Base-by-base conservation (phyloP, 2,888 invertebrate species). In the Silvanus unidentatus region DNA sequence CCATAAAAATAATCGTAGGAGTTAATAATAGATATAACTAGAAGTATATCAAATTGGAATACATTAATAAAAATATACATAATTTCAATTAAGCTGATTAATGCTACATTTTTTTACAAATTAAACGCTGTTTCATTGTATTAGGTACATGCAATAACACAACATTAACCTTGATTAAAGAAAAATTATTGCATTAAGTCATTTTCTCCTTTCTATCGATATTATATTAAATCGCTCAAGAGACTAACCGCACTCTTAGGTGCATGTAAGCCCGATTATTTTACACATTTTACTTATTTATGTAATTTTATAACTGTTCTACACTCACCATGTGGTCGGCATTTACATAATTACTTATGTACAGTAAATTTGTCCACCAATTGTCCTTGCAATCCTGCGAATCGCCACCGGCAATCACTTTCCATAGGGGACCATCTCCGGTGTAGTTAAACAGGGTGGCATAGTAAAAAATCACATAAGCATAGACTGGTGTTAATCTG, bases 331-430 rank as follows among this genome's bases (percentile, higher is more conserved):
- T 76, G 57, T 78, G 72, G 39, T 78, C 73, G 1, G 71, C 71
- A 52, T 78, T 75, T 2, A 80, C 64, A 50, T 81, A 81, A 59
- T 82, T 82, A 60, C 69, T 77, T 27, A 82, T 59, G 73, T 81
- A 81, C 1, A 82, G 66, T 0, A 82, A 57, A 58, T 76, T 80
- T 1, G 77, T 63, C 82, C 82, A 82, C 81, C 82, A 82, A 59
- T 79, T 80, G 43, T 74, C 68, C 29, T 73, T 68, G 53, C 83
- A 83, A 14, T 73, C 71, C 1, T 62, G 68, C 0, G 74, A 73
- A 48, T 82, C 80, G 1, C 58, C 66, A 0, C 71, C 70, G 6
- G 77, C 67, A 1, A 75, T 69, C 1, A 73, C 60, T 55, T 75
- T 73, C 81, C 81, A 82, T 11, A 81, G 59, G 0, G 82, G 82